Percentiles rank a stretch among this genome's conserved stretches.
These are phyloP conservation scores for Anadara kagoshimensis DNA, from an alignment of 1,140 invertebrate genomes.

Conservation along the genomic window DNA sequence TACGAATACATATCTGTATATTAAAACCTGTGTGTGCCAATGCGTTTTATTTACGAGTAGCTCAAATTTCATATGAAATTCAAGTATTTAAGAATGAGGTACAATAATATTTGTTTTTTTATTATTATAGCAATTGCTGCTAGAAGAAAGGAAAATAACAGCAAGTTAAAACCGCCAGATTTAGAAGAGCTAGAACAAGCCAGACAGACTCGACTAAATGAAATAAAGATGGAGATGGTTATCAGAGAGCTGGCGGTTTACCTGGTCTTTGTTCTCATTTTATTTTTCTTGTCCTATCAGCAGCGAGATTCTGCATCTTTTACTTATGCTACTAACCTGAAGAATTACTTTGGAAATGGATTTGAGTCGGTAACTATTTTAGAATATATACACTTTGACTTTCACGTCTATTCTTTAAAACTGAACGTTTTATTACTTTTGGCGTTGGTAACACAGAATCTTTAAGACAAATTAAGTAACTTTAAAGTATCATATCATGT, in stretches of 20 bases:
- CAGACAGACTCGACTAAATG: slow-evolving; percentile 70
- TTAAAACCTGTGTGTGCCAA: too few relatives aligned
- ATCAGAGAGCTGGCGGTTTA: slow-evolving; percentile 74
- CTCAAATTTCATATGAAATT: too few relatives aligned
- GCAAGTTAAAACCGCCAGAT: slow-evolving; percentile 64
- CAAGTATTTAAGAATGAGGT: too few relatives aligned
- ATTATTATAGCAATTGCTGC: slow-evolving; percentile 59
- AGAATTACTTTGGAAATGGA: slow-evolving; percentile 56
- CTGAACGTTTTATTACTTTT: too few relatives aligned
- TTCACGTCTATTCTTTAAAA: too few relatives aligned
- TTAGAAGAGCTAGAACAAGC: slow-evolving; percentile 56
- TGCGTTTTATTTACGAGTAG: too few relatives aligned
- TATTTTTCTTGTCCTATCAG: slow-evolving; percentile 73
- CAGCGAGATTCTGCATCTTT: slow-evolving; percentile 64
- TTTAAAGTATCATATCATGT: too few relatives aligned
- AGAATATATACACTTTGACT: too few relatives aligned
- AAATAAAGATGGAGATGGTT: slow-evolving; percentile 75
- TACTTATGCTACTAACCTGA: slow-evolving; percentile 57
- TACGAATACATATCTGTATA: too few relatives aligned
- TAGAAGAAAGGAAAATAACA: slow-evolving; percentile 55
- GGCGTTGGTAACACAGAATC: too few relatives aligned
- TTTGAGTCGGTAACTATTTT: slow-evolving; percentile 49
- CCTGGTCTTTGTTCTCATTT: slow-evolving; percentile 67
- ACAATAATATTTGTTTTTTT: too few relatives aligned
- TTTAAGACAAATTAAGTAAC: too few relatives aligned